Conservation (phyloP, 2,797 vertebrate genomes). For the Falco rusticolus region DNA sequence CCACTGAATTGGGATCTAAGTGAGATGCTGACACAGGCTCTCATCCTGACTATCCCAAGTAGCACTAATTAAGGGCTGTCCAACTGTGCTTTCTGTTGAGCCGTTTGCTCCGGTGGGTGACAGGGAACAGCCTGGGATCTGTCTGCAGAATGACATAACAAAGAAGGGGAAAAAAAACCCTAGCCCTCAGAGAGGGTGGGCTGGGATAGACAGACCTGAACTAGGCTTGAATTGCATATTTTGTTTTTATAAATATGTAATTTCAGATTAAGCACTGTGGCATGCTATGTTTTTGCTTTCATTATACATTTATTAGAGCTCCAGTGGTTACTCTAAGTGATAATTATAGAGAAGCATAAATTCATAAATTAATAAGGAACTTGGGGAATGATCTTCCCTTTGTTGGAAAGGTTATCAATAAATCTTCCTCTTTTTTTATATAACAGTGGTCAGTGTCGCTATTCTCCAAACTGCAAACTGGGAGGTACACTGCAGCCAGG, state of each 20-base stretch:
- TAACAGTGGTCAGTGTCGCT: neutral
- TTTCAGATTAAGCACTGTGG: constrained; percentile 84
- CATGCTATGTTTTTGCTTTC: constrained; percentile 83
- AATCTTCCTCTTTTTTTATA: neutral
- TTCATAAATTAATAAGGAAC: constrained; percentile 81
- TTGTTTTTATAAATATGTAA: constrained; percentile 82
- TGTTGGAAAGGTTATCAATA: constrained; percentile 63
- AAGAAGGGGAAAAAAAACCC: constrained; percentile 76
- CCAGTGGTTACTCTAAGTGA: constrained; percentile 64
- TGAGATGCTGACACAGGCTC: constrained; percentile 84
- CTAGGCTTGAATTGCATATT: constrained; percentile 82
- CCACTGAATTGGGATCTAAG: neutral
- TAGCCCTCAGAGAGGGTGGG: constrained; percentile 73
- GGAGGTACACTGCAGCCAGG: neutral
- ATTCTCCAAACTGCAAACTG: neutral
- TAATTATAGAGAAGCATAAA: constrained; percentile 84
- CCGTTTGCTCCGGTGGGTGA: constrained; percentile 86
- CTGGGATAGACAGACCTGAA: constrained; percentile 79
- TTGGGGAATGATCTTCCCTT: constrained; percentile 43
- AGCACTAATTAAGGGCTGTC: constrained; percentile 97
- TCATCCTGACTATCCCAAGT: constrained; percentile 88
- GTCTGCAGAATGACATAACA: constrained; percentile 92
- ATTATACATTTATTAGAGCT: constrained; percentile 84
- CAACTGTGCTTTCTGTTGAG: constrained; percentile 90
- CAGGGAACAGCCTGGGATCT: constrained; percentile 94